Base-by-base conservation (phyloP, 2,888 invertebrate species). In the Cephus pygmeus region DNA sequence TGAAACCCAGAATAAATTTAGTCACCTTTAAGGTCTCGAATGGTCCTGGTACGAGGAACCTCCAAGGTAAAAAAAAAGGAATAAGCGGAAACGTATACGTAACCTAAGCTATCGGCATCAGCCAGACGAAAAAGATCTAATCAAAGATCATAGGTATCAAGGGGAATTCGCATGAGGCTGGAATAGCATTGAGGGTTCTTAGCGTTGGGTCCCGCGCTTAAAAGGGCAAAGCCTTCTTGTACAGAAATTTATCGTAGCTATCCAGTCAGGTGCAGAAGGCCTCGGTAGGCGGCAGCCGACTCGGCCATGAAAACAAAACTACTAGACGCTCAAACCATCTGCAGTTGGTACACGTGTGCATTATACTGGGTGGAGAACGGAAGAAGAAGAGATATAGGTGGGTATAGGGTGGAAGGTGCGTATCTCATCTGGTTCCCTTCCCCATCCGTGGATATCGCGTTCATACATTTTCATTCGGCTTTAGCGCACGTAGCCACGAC, bases 341-440 rank as follows among this genome's bases (percentile, higher is more conserved):
- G 77, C 83, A 83, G 82, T 85, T 82, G 76, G 76, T 81, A 86
- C 84, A 83, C 85, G 83, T 83, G 82, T 84, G 83, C 82, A 81
- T 83, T 84, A 86, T 82, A 84, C 84, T 69, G 30, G 30, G 30
- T 34, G 75, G 31, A 34, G 73, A 34, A 76, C 31, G 75, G 35
- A 34, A 77, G 30, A 69, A 69, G 36, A 73, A 68, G 69, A 75
- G 56, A 36, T 73, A 77, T 40, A 34, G 73, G 34, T 68, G 56
- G 56, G 71, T 31, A 69, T 12, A 69, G 69, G 71, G 31, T 33
- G 31, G 71, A 71, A 34, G 71, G 71, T 56, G 56, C 56, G 23
- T 71, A 71, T 33, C 71, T 71, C 71, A 31, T 71, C 71, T 56
- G 31, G 33, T 76, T 33, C 40, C 74, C 69, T 75, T 73, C 71